Conservation (phyloP, 2,797 vertebrate genomes). For the Amazonetta brasiliensis region DNA sequence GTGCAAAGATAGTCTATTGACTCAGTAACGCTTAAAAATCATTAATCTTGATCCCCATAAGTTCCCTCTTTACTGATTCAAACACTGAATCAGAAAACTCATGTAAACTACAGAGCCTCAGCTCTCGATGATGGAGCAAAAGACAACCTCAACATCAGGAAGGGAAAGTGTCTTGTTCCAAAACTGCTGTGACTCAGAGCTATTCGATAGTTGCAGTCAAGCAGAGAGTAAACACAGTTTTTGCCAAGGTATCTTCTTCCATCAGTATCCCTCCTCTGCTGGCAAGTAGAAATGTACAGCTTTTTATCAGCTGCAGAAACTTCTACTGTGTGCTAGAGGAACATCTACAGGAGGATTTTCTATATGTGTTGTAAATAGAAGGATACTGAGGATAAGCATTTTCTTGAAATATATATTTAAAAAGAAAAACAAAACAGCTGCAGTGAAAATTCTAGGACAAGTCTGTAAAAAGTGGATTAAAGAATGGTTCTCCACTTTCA, state of each 20-base stretch:
- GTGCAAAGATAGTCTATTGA: neutral
- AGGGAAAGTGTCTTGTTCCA: neutral
- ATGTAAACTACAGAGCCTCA: neutral
- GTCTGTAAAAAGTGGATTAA: neutral
- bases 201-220: accelerated
- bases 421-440: neutral
- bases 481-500: neutral
- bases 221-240: neutral
- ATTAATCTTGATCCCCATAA: neutral
- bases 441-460: neutral
- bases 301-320: neutral
- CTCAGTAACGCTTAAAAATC: neutral
- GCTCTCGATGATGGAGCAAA: neutral
- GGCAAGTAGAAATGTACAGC: accelerated
- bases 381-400: neutral
- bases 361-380: neutral
- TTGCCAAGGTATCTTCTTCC: neutral
- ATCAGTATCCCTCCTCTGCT: no score
- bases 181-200: neutral
- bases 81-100: neutral
- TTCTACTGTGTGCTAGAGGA: neutral
- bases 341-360: neutral
- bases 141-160: neutral
- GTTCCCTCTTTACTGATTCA: neutral
- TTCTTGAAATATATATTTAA: neutral